Evolutionary conservation across 2,888 invertebrate species (phyloP), one percentile per base, ranked within the genome.

Genomic region (Thymelicus sylvestris): DNA sequence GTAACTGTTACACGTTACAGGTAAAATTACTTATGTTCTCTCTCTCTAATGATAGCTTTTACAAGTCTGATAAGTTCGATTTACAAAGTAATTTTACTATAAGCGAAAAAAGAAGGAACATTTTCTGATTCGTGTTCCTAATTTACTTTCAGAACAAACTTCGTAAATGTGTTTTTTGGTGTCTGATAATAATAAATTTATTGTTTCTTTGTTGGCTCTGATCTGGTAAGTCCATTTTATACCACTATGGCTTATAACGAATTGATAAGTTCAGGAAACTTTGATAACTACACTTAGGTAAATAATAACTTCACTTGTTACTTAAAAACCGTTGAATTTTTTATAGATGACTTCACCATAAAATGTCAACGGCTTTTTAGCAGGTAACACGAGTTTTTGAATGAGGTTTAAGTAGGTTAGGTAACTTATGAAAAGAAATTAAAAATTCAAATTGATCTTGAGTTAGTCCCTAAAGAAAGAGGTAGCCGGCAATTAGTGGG

Each of bases 401-500:
- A 31, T 31, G 31, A 31, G 3, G 31, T 31, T 19, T 31, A 31
- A 31, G 31, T 31, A 31, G 31, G 31, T 31, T 31, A 31, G 31
- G 1, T 31, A 15, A 48, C 48, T 61, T 66, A 52, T 52, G 50
- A 70, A 48, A 66, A 70, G 57, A 70, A 66, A 61, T 70, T 44
- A 61, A 72, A 74, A 73, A 77, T 76, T 74, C 73, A 73, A 77
- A 76, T 75, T 75, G 69, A 67, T 74, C 73, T 71, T 69, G 73
- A 76, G 69, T 75, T 69, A 67, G 65, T 66, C 70, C 65, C 72
- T 65, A 74, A 75, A 75, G 65, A 71, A 66, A 65, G 70, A 70
- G 70, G 70, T 70, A 66, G 50, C 74, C 66, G 74, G 76, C 79
- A 81, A 81, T 80, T 80, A 80, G 77, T 72, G 74, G 74, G 75